These are phyloP conservation scores for Plusia festucae DNA, from an alignment of 2,888 invertebrate species.

Conservation along the genomic window DNA sequence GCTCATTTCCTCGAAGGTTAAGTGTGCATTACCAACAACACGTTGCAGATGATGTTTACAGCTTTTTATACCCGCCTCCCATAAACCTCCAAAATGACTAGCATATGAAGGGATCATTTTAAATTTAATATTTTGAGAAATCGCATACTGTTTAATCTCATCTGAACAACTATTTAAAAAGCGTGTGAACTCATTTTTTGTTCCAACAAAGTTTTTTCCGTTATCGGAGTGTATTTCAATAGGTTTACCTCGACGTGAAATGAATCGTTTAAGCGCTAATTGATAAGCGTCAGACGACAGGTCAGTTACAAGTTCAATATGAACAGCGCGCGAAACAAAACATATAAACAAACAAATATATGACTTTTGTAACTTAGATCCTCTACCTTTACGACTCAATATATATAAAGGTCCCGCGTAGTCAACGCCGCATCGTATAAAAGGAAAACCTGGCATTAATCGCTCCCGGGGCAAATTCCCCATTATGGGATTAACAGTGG, in stretches of 20 bases:
- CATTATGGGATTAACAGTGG: background rate
- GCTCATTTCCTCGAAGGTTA: slow-evolving; percentile 26
- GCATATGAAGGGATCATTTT: slow-evolving; percentile 1
- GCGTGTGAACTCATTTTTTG: background rate
- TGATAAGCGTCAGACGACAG: background rate
- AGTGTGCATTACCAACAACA: background rate
- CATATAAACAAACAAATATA: background rate
- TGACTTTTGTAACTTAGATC: background rate
- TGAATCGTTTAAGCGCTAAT: background rate
- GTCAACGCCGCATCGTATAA: background rate
- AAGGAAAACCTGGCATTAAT: background rate
- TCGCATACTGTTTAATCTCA: slow-evolving; percentile 16
- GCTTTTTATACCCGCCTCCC: slow-evolving; percentile 22
- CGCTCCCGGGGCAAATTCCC: background rate
- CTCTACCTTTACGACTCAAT: background rate
- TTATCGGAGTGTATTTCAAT: background rate
- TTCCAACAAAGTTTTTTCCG: background rate
- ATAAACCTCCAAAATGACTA: slow-evolving; percentile 40
- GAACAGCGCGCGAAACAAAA: background rate
- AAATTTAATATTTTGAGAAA: slow-evolving; percentile 12
- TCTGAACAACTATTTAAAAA: background rate
- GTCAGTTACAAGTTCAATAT: background rate
- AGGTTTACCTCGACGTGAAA: slow-evolving; percentile 1
- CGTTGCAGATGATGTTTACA: background rate
- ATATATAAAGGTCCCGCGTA: background rate